Evolutionary conservation across 2,797 vertebrate genomes (phyloP).

Genomic region (Pseudochaenichthys georgianus): DNA sequence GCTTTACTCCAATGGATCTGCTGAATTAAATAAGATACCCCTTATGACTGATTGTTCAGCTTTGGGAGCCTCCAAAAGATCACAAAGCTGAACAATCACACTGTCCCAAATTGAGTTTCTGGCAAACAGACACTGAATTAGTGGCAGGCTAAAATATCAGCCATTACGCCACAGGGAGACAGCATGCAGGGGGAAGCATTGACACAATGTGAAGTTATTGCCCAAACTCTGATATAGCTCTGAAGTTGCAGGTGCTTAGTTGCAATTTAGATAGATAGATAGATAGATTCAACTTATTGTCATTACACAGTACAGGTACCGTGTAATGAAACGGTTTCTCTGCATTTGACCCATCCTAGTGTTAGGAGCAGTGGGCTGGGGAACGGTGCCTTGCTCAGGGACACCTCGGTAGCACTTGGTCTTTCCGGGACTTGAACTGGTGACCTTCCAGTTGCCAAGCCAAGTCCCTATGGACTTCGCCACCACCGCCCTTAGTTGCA

Average conservation of each 20-base stretch:
- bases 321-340: no score
- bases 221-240: conserved; percentile 37
- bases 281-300: no score
- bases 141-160: conserved; percentile 23
- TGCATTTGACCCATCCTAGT: no score
- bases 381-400: no score
- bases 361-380: no score
- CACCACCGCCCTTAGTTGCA: conserved; percentile 20
- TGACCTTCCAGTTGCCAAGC: no score
- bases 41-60: conserved; percentile 69
- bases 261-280: no score
- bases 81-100: conserved; percentile 68
- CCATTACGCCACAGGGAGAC: conserved; percentile 19
- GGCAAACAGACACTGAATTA: conserved; percentile 41
- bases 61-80: conserved; percentile 54
- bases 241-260: no score
- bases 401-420: no score
- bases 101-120: conserved; percentile 22
- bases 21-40: conserved; percentile 47
- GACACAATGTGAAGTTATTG: conserved; percentile 42
- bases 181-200: conserved; percentile 14
- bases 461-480: no score
- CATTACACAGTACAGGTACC: no score
- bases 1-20: conserved; percentile 35
- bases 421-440: no score